Evolutionary conservation across 2,888 invertebrate species (phyloP).

Genomic region (Boloria euphrosyne): DNA sequence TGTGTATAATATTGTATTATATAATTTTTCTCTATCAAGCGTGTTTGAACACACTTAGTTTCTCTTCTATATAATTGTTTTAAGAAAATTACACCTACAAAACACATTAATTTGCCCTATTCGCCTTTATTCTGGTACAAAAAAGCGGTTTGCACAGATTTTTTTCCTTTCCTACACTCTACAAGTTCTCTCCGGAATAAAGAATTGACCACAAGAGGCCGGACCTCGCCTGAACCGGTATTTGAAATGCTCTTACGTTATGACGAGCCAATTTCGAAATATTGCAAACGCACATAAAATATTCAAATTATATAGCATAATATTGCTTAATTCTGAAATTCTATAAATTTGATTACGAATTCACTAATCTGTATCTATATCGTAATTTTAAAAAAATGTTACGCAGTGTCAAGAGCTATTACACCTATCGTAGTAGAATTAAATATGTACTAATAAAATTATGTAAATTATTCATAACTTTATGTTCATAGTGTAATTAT

Average conservation of each 20-base stretch:
- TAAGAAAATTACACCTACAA: too few relatives aligned
- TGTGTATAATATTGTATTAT: too few relatives aligned
- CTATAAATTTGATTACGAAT: constrained; percentile 10
- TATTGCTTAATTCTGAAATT: constrained; percentile 6
- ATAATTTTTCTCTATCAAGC: too few relatives aligned
- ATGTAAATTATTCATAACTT: too few relatives aligned
- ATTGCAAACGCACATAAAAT: constrained; percentile 6
- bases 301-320: constrained; percentile 6
- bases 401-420: too few relatives aligned
- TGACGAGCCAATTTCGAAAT: constrained; percentile 14
- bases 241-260: constrained; percentile 15
- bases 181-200: constrained; percentile 7
- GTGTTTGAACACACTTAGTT: too few relatives aligned
- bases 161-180: neutral
- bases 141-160: neutral
- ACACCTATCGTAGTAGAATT: too few relatives aligned
- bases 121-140: neutral
- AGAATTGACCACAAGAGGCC: constrained; percentile 1
- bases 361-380: constrained; percentile 3
- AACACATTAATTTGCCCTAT: too few relatives aligned
- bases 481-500: neutral
- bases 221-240: constrained; percentile 15
- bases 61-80: too few relatives aligned
- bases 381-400: constrained; percentile 1
- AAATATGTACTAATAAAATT: too few relatives aligned